phyloP scores from a whole-genome alignment of 2,888 invertebrate genomes.

The Drosophila paracracens region DNA sequence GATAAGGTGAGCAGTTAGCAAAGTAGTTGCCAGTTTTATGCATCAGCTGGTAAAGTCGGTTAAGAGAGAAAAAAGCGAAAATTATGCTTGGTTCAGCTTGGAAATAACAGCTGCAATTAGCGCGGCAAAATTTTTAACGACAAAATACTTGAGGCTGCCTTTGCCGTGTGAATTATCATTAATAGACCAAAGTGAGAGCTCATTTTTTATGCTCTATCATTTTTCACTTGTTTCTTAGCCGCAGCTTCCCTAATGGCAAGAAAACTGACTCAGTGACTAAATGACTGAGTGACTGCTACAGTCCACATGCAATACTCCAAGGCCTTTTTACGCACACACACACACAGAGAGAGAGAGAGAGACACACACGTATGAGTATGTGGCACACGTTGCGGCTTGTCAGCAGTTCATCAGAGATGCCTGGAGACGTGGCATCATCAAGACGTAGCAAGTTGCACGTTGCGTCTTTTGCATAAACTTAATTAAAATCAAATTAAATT shows the following conservation, averaged over 20 bases:
- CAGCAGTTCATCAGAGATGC: conserved; percentile 49
- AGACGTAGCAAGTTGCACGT: conserved; percentile 1
- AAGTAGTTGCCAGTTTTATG: conserved; percentile 56
- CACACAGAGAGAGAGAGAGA: no score
- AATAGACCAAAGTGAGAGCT: conserved; percentile 74
- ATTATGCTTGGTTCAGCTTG: conserved; percentile 51
- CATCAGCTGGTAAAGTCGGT: conserved; percentile 63
- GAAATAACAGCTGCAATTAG: conserved; percentile 63
- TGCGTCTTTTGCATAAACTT: conserved; percentile 49
- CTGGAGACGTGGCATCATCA: conserved; percentile 25
- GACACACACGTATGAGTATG: not conserved
- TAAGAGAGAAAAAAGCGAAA: conserved; percentile 8
- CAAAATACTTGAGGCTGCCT: conserved; percentile 50
- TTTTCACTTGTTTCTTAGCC: conserved; percentile 16
- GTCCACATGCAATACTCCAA: conserved; percentile 39
- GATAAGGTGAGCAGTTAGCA: conserved; percentile 11
- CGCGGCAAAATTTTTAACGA: conserved; percentile 71
- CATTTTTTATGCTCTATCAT: conserved; percentile 10
- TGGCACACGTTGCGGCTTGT: conserved; percentile 19
- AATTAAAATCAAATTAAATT: conserved; percentile 72
- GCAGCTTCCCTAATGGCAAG: conserved; percentile 57
- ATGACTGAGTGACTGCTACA: not conserved
- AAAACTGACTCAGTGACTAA: conserved; percentile 22
- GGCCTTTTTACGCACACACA: conserved; percentile 23
- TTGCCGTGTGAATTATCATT: conserved; percentile 76